Base-by-base conservation (phyloP, 1,140 invertebrate genomes). In the Hormaphis cornu region DNA sequence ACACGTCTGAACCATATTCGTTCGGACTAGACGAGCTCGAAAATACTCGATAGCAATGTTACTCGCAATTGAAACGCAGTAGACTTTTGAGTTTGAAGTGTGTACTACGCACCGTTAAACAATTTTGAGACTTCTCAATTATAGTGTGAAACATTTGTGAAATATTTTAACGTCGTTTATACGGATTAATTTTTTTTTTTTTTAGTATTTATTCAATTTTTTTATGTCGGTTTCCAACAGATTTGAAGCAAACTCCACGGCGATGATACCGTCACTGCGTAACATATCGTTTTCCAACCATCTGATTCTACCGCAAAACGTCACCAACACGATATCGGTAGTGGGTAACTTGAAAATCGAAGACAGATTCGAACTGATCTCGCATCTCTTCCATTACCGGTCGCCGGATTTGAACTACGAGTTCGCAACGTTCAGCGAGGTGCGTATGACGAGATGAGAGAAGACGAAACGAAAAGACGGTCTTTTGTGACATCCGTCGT, bases 291-390 rank as follows among this genome's bases (percentile, higher is more conserved):
- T 82, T 2, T 73, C 81, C 1, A 77, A 84, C 1, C 80, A 81
- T 71, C 75, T 85, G 1, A 81, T 81, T 58, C 75, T 87, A 2
- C 86, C 86, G 4, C 82, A 84, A 53, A 84, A 83, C 2, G 80
- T 84, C 70, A 80, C 83, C 22, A 85, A 86, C 58, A 78, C 83
- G 6, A 85, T 87, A 74, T 81, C 82, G 22, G 70, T 87, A 2
- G 76, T 79, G 42, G 75, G 53, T 3, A 72, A 72, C 16, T n/a
- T 75, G 5, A 61, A 71, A 16, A 74, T 72, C 50, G 71, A 59
- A 16, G 52, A 75, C 24, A 69, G 73, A 50, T 74, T 72, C 22
- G 71, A 70, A 16, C 58, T 71, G 16, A 42, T 73, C 12, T 40
- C 72, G 2, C 71, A 74, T 54, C 16, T 75, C 4, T 24, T 75